Conservation (phyloP, 2,888 invertebrate species). For the Leptothorax acervorum region DNA sequence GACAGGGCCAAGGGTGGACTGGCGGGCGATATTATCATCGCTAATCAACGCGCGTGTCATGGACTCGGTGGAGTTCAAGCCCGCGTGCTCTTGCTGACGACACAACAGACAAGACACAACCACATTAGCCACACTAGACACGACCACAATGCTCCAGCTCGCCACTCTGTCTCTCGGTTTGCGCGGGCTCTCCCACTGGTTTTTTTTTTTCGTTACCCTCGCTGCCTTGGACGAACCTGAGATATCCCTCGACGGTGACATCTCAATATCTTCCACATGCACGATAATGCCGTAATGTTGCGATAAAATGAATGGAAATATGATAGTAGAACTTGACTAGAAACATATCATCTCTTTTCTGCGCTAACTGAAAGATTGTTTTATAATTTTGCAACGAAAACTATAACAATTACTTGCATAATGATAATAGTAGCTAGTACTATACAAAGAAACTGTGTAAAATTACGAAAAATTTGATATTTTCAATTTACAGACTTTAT, state of each 20-base stretch:
- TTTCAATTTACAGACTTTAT: background rate
- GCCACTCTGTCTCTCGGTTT: conserved; percentile 75
- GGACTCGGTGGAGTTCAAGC: conserved; percentile 96
- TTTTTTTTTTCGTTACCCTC: conserved; percentile 22
- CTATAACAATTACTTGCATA: background rate
- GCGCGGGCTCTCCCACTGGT: conserved; percentile 72
- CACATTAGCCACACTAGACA: conserved; percentile 86
- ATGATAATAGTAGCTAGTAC: background rate
- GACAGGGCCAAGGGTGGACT: conserved; percentile 95
- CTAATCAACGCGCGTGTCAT: conserved; percentile 98
- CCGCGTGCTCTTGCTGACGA: conserved; percentile 94
- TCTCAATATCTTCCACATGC: background rate
- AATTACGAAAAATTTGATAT: background rate
- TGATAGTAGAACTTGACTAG: background rate
- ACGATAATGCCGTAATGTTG: background rate
- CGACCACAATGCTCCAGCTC: conserved; percentile 81
- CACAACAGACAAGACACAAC: conserved; percentile 88
- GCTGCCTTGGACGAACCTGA: conserved; percentile 17
- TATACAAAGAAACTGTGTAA: background rate
- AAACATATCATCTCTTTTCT: background rate
- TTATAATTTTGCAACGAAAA: background rate
- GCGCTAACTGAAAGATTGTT: background rate
- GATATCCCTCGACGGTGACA: background rate
- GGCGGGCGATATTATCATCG: conserved; percentile 94
- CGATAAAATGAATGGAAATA: background rate